Conservation (phyloP, 2,113 vertebrate species). For the Neotragus moschatus region DNA sequence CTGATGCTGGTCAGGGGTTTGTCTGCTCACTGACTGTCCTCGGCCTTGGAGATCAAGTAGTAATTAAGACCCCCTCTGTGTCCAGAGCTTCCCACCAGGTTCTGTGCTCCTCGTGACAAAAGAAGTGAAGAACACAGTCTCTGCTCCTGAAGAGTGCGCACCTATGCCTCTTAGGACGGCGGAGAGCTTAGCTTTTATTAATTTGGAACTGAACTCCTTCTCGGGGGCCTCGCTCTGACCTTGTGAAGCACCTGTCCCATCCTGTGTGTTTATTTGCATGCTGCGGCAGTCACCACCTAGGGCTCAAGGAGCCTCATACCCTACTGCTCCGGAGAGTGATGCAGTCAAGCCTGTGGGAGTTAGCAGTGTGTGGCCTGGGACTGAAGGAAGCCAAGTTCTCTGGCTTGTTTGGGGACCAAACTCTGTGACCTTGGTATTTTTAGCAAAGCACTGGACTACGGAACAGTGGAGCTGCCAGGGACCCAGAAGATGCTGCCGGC, state of each 20-base stretch:
- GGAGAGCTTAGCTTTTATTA: background rate
- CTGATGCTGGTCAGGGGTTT: background rate
- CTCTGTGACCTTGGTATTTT: background rate
- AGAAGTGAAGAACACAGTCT: background rate
- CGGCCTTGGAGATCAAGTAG: background rate
- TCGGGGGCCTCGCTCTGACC: background rate
- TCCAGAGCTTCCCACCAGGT: background rate
- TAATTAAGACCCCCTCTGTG: background rate
- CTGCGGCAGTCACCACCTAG: background rate
- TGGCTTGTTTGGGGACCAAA: background rate
- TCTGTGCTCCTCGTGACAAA: background rate
- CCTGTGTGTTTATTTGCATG: background rate
- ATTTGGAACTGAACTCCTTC: background rate
- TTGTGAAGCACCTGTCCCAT: background rate
- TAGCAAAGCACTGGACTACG: background rate
- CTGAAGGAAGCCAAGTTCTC: background rate
- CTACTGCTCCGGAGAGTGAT: background rate
- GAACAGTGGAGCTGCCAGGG: background rate
- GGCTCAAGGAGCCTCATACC: background rate
- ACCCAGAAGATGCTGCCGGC: accelerated
- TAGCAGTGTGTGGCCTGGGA: background rate
- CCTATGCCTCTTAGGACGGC: background rate
- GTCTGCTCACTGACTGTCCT: background rate
- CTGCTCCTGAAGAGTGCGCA: background rate
- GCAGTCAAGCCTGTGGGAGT: background rate